Conservation (phyloP, 1,140 invertebrate genomes). For the Nebria ingens region DNA sequence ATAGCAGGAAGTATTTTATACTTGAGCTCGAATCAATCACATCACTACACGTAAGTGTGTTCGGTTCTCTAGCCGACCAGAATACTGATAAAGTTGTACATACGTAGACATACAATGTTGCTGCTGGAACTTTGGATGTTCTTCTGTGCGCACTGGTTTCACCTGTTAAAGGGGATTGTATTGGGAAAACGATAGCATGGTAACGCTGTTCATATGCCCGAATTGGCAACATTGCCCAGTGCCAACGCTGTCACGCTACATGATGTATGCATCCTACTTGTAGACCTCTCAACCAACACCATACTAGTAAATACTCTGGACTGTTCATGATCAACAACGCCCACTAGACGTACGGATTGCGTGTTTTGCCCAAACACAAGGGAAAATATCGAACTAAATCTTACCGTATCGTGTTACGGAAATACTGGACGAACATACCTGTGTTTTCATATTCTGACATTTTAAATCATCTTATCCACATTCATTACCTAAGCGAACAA, state of each 20-base stretch:
- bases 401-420: not conserved
- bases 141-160: not conserved
- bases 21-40: conserved; percentile 2
- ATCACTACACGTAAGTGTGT: not conserved
- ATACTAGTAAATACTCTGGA: too few relatives aligned
- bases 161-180: too few relatives aligned
- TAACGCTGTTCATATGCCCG: not conserved
- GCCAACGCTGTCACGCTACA: not conserved
- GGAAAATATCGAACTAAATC: not conserved
- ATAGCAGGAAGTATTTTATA: conserved; percentile 5
- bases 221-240: not conserved
- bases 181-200: not conserved
- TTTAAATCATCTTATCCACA: too few relatives aligned
- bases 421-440: not conserved
- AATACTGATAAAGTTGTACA: conserved; percentile 3
- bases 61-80: not conserved
- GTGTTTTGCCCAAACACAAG: not conserved
- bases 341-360: not conserved
- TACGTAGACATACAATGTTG: not conserved
- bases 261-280: conserved; percentile 6
- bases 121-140: not conserved
- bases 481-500: too few relatives aligned
- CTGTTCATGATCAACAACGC: not conserved
- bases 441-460: too few relatives aligned
- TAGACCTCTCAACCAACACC: too few relatives aligned